Percentiles rank a stretch among this genome's conserved stretches.
Evolutionary conservation across 2,797 vertebrate species (phyloP).

Genomic region (Platalea minor): DNA sequence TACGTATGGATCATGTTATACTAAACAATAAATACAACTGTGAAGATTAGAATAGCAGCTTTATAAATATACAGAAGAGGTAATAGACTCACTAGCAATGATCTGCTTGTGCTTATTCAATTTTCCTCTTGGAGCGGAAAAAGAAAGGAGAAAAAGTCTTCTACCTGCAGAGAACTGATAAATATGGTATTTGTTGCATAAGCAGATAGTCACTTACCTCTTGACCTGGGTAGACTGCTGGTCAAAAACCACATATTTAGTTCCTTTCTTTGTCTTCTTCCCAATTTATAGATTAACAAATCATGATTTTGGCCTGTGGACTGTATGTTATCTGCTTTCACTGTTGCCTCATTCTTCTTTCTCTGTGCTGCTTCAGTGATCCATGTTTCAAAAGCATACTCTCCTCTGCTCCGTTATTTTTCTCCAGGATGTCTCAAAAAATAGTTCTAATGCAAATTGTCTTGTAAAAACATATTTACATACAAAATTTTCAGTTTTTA

Average conservation of each 20-base stretch:
- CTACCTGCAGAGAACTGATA: not conserved
- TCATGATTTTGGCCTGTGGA: not conserved
- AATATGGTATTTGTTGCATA: not conserved
- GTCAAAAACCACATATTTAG: not conserved
- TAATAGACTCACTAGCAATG: not conserved
- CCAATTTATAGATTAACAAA: not conserved
- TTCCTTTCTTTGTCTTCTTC: slow-evolving; percentile 7
- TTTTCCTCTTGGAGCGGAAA: not conserved
- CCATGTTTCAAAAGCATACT: not conserved
- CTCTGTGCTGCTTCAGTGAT: not conserved
- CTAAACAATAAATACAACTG: slow-evolving; percentile 1
- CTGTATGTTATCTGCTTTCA: not conserved
- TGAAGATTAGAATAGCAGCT: not conserved
- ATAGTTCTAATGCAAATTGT: not conserved
- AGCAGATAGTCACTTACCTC: not conserved
- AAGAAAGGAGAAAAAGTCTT: not conserved
- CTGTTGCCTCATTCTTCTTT: not conserved
- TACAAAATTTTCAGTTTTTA: not conserved
- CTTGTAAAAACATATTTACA: not conserved
- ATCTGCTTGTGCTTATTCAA: slow-evolving; percentile 1
- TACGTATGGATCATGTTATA: not conserved
- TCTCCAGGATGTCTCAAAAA: not conserved
- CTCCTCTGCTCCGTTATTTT: not conserved
- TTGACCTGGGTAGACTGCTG: not conserved
- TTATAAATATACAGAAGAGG: not conserved